These are phyloP conservation scores for Drosophila simulans DNA, from an alignment of 1,140 invertebrate genomes.

Conservation along the genomic window DNA sequence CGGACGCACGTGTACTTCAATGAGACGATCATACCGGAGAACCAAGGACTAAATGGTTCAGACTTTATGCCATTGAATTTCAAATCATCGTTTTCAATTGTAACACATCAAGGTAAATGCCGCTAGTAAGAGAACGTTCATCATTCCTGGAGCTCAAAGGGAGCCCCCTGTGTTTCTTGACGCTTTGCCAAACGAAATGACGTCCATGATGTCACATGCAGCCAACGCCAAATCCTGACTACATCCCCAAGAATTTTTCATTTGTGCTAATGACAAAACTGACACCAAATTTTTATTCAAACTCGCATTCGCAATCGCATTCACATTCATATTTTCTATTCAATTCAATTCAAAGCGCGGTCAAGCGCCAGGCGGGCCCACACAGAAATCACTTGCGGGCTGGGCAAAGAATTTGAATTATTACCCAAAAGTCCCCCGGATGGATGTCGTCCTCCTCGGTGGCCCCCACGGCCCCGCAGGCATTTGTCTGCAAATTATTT, in stretches of 20 bases:
- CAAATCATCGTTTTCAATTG: conserved; percentile 87
- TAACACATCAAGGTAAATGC: conserved; percentile 87
- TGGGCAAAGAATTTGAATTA: conserved; percentile 63
- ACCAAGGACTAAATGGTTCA: conserved; percentile 81
- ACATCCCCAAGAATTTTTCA: conserved; percentile 62
- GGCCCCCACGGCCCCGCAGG: conserved; percentile 24
- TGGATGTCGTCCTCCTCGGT: conserved; percentile 35
- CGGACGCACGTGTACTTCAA: conserved; percentile 86
- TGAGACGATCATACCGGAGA: conserved; percentile 83
- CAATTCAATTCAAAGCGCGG: conserved; percentile 19
- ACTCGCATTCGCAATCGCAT: conserved; percentile 34
- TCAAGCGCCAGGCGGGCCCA: conserved; percentile 40
- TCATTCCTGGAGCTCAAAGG: conserved; percentile 1
- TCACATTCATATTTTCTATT: conserved; percentile 13
- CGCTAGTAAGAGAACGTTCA: neutral
- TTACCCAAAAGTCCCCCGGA: conserved; percentile 55
- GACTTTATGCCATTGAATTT: conserved; percentile 87
- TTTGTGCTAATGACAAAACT: conserved; percentile 77
- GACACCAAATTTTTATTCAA: conserved; percentile 59
- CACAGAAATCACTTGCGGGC: conserved; percentile 16
- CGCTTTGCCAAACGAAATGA: conserved; percentile 61
- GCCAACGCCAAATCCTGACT: conserved; percentile 55
- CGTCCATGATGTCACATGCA: conserved; percentile 50
- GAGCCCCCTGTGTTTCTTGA: conserved; percentile 41
- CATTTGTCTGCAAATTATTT: conserved; percentile 75